Evolutionary conservation across 2,888 invertebrate genomes (phyloP), one percentile per base, ranked within the genome.

Genomic region (Meiosimyza platycephala): DNA sequence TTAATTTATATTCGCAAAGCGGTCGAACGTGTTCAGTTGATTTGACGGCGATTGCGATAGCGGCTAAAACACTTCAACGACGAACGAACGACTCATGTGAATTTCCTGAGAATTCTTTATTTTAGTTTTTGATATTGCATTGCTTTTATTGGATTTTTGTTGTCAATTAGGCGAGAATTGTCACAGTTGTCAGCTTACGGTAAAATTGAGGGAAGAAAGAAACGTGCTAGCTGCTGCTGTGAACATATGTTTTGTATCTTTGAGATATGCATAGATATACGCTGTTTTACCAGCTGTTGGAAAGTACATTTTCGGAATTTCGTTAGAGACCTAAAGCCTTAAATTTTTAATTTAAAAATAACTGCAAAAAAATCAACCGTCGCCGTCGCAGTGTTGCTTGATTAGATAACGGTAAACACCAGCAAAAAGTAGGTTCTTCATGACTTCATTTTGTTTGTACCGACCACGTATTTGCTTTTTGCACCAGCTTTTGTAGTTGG

Each of bases 1-100:
- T 64, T 40, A 50, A 48, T 15, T 55, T 57, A 51, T 66, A 66
- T 66, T 59, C 16, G 63, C 70, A 4, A 47, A 57, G 64, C 65
- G 28, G 50, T 40, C 33, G 63, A 55, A 59, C 62, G 54, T 63
- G 52, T 59, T 60, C 54, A 22, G 40, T 13, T 15, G 13, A 40
- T 62, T 62, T 47, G 15, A 40, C 47, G 62, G 47, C 33, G 22
- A 59, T 13, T 59, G 22, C 18, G 13, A 59, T 13, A 59, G 59
- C 16, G 28, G 22, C 16, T 18, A 22, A 62, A 40, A 40, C 40
- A 40, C 40, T 9, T 7, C 9, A 7, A 40, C 40, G 40, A 40
- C 54, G n/a, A 12, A 54, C 18, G 22, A 63, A n/a, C 71, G 64
- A 63, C 70, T 62, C 70, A 70, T 70, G 52, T 55, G 18, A 13